Conservation (phyloP, 2,797 vertebrate genomes). For the Orestias chungarensis region DNA sequence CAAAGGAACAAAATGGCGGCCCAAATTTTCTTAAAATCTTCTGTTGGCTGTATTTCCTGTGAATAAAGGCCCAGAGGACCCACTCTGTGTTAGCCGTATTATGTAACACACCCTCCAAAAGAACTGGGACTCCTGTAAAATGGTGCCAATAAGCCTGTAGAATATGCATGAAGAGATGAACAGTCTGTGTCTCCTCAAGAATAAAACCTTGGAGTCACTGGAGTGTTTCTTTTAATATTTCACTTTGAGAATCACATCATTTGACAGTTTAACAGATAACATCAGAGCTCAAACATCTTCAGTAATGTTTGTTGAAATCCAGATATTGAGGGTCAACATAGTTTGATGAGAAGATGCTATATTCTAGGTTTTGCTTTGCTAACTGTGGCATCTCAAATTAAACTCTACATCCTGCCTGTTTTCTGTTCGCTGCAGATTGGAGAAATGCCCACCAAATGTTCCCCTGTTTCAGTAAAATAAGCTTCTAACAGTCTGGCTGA, state of each 20-base stretch:
- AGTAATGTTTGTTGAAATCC: neutral
- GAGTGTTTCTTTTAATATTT: neutral
- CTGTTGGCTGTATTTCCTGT: constrained; percentile 21
- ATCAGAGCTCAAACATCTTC: neutral
- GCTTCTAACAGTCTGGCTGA: constrained; percentile 17
- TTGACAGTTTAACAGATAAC: neutral
- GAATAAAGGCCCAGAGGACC: constrained; percentile 26
- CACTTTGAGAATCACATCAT: neutral
- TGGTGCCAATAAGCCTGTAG: constrained; percentile 25
- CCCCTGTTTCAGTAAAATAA: constrained; percentile 18
- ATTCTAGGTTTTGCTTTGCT: constrained; percentile 4
- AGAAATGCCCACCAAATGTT: constrained; percentile 15
- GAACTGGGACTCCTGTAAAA: constrained; percentile 35
- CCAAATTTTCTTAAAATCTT: constrained; percentile 21
- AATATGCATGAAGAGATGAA: constrained; percentile 5
- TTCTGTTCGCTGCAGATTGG: constrained; percentile 41
- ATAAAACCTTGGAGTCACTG: neutral
- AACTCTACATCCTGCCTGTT: constrained; percentile 10
- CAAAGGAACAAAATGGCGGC: neutral
- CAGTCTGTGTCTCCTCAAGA: constrained; percentile 2
- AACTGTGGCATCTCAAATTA: constrained; percentile 4
- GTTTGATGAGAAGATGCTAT: constrained; percentile 15
- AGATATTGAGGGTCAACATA: constrained; percentile 2
- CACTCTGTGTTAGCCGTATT: constrained; percentile 41
- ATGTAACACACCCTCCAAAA: constrained; percentile 38